Base-by-base conservation (phyloP, 1,140 invertebrate species). In the Propsilocerus akamusi region DNA sequence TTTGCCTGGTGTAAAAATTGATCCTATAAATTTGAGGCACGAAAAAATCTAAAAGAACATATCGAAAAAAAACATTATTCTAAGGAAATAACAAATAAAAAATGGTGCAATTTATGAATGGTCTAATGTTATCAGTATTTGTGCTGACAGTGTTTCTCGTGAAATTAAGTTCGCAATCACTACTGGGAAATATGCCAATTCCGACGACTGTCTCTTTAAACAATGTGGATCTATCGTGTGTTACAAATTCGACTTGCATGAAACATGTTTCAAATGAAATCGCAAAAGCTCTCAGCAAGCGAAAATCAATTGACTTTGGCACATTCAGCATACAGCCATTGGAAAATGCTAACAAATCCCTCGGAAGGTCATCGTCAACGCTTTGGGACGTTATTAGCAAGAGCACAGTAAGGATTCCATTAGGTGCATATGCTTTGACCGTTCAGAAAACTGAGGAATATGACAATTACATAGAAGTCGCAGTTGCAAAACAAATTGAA, bases 351-450 rank as follows among this genome's bases (percentile, higher is more conserved):
- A 49, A 7, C 17, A 14, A 20, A 34, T 55, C 53, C 0, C 59
- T 58, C 1, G 62, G 61, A 2, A 55, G 59, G 2, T 51, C 61
- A 12, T 58, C 22, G 3, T 20, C 58, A 26, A 59, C 53, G 47
- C 57, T 65, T 30, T 58, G 59, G 54, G 59, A 64, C 37, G 61
- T 65, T n/a, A 52, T 65, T 14, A 58, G 55, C 32, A 63, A 59
- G 5, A 63, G 65, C 54, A 57, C 60, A n/a, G 54, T 65, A 17
- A 54, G 59, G 3, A 56, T 65, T 22, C 63, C 63, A 6, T 55
- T 65, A 14, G 63, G 63, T 0, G 60, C 61, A 7, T 62, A 65
- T 60, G 59, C 64, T 6, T 63, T 65, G 22, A 65, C 61, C 54
- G 58, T 65, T 7, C 63, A 65, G 54, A 57, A 62, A 4, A 58